A percentile compares a stretch with the other conserved stretches of the same genome.
Evolutionary conservation across 2,888 invertebrate genomes (phyloP).

Genomic region (Drosophila maculinotata): DNA sequence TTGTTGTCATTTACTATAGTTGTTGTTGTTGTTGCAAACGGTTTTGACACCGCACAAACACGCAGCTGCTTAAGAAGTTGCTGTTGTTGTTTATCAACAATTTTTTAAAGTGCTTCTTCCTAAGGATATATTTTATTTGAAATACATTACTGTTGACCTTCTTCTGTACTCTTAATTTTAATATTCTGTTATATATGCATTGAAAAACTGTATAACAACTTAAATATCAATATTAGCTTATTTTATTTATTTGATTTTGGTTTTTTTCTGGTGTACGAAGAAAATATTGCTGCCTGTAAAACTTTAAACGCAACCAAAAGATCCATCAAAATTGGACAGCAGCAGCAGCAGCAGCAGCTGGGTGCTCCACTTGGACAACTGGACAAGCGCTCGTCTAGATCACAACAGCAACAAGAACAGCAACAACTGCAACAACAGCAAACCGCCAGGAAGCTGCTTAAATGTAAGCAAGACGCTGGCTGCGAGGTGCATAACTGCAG

Average conservation of each 20-base stretch:
- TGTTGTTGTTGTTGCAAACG: constrained; percentile 40
- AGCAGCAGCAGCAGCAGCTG: constrained; percentile 36
- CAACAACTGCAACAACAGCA: constrained; percentile 17
- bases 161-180: too few species aligned
- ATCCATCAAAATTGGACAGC: constrained; percentile 46
- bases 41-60: constrained; percentile 53
- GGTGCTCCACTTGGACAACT: constrained; percentile 43
- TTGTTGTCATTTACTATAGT: constrained; percentile 25
- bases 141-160: too few species aligned
- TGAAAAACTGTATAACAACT: too few species aligned
- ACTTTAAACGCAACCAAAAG: constrained; percentile 23
- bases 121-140: too few species aligned
- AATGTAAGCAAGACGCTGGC: constrained; percentile 53
- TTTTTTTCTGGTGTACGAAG: too few species aligned
- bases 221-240: too few species aligned
- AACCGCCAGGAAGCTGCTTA: constrained; percentile 65
- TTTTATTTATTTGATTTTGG: too few species aligned
- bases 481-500: constrained; percentile 58
- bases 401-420: constrained; percentile 18
- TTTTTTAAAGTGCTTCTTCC: too few species aligned
- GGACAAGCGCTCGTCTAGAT: constrained; percentile 35
- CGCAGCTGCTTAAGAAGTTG: constrained; percentile 44
- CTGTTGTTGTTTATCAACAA: constrained; percentile 34
- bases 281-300: constrained; percentile 8
- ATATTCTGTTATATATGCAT: too few species aligned